These are phyloP conservation scores for Zapornia atra DNA, from an alignment of 2,113 vertebrate genomes.

Conservation along the genomic window DNA sequence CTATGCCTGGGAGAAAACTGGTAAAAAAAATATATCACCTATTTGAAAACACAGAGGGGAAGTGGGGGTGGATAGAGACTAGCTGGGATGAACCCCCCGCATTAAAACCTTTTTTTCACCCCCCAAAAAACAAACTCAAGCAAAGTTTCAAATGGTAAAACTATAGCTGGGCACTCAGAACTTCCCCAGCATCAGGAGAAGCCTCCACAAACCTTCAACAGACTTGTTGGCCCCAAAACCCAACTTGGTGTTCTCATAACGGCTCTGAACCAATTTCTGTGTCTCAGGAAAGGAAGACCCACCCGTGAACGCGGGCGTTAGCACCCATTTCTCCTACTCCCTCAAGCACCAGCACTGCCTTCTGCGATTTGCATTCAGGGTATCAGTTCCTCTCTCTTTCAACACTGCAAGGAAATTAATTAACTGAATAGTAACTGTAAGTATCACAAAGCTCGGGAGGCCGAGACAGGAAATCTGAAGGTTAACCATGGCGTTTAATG, in stretches of 20 bases:
- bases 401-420: constrained; percentile 34
- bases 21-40: neutral
- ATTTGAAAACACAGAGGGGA: neutral
- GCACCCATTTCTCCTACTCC: neutral
- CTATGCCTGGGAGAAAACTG: neutral
- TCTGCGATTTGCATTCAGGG: constrained; percentile 50
- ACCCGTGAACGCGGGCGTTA: neutral
- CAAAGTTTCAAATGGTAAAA: neutral
- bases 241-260: accelerated
- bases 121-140: neutral
- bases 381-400: constrained; percentile 52
- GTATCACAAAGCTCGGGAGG: constrained; percentile 28
- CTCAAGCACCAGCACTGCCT: neutral
- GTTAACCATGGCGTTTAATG: neutral
- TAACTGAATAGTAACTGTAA: constrained; percentile 51
- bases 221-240: neutral
- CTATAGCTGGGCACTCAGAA: neutral
- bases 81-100: neutral
- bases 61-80: neutral
- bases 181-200: neutral
- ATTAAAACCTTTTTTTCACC: neutral
- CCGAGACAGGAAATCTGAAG: constrained; percentile 27
- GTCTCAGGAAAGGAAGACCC: neutral
- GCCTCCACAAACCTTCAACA: accelerated
- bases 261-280: neutral